phyloP scores from a whole-genome alignment of 2,888 invertebrate species.

The Tanypteryx hageni region DNA sequence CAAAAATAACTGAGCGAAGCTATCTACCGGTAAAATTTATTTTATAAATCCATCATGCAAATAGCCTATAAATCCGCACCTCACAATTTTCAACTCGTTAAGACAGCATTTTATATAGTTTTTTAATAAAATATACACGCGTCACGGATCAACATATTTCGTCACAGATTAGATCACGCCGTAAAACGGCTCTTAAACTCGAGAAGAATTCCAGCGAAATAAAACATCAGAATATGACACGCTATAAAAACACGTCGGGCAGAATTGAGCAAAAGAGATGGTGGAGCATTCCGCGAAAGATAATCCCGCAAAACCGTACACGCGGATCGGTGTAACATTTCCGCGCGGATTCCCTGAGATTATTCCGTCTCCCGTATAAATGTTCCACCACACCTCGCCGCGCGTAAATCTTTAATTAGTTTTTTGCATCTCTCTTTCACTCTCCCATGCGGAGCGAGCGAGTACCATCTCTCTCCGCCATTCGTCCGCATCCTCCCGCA shows the following conservation, averaged over 20 bases:
- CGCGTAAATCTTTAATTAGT: constrained; percentile 12
- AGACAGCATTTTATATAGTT: not conserved
- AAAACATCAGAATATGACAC: not conserved
- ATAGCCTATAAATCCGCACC: not conserved
- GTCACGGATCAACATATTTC: not conserved
- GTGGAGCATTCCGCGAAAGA: not conserved
- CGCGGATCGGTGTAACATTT: not conserved
- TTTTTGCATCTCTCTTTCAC: not conserved
- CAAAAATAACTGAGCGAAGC: too few relatives aligned
- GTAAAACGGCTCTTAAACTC: not conserved
- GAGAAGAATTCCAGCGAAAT: not conserved
- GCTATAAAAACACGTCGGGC: not conserved
- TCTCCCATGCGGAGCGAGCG: not conserved
- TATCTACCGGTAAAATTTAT: too few relatives aligned
- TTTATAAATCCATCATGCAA: not conserved
- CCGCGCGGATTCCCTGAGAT: not conserved
- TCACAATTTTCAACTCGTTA: not conserved
- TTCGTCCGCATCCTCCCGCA: constrained; percentile 15
- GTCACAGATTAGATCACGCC: not conserved
- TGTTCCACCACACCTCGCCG: not conserved
- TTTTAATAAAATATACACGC: not conserved
- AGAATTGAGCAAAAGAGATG: not conserved
- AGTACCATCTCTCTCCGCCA: not conserved
- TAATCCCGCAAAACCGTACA: not conserved
- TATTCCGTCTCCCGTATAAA: not conserved